Base-by-base conservation (phyloP, 2,888 invertebrate species). In the Chirona hameri region DNA sequence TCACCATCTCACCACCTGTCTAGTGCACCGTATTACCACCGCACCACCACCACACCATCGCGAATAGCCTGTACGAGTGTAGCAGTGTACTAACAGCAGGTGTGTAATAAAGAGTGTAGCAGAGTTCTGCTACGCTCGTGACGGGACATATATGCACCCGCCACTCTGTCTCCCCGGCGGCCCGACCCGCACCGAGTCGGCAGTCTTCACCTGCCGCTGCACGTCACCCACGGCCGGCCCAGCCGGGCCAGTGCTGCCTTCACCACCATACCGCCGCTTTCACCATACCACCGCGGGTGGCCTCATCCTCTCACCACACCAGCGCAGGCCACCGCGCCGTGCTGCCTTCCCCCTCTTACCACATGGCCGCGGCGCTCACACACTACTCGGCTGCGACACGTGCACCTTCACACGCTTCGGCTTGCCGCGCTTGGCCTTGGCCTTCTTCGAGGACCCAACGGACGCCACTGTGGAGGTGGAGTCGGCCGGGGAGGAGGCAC, bases 131-230 rank as follows among this genome's bases (percentile, higher is more conserved):
- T 39, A 39, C 39, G 7, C 39, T 39, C 39, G 39, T 39, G 55
- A 55, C 55, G 12, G 55, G 2, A 12, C 55, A 55, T 3, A 55
- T 55, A 3, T 18, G 39, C 39, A 39, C 39, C 39, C 7, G 39
- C 39, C 4, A 5, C 4, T 39, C 39, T 39, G 39, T 39, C 39
- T 39, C 39, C 39, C 39, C 39, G 39, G n/a, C n/a, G n/a, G n/a
- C n/a, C 39, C 39, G 39, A 7, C 39, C 52, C 52, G 52, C 18
- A 52, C 15, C 12, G 52, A 52, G 52, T 12, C 52, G 52, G 93
- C 0, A 93, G 93, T 85, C 93, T 93, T 85, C 93, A 93, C 39
- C 0, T 93, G 93, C 12, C 93, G 91, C 0, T 93, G 4, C 39
- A 7, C 2, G 39, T 2, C 4, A 39, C 39, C 5, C 15, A 52